phyloP scores from a whole-genome alignment of 2,113 vertebrate genomes.

The Suricata suricatta region DNA sequence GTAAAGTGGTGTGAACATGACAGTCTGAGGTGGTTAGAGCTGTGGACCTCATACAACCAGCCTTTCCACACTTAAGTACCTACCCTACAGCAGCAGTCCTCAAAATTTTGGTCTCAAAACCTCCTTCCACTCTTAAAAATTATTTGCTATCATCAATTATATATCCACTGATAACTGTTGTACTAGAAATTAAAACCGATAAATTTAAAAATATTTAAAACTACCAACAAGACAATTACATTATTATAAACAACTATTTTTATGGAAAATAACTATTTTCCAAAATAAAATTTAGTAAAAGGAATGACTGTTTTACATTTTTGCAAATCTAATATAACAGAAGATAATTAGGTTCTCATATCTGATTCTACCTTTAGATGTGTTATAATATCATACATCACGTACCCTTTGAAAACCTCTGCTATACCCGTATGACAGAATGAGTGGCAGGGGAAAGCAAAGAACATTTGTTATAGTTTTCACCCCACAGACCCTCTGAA shows the following conservation, averaged over 20 bases:
- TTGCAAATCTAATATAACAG: background rate
- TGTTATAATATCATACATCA: background rate
- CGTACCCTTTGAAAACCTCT: background rate
- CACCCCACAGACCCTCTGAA: background rate
- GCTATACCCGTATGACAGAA: background rate
- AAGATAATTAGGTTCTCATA: background rate
- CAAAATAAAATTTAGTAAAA: conserved; percentile 18
- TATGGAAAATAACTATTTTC: background rate
- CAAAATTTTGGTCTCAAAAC: background rate
- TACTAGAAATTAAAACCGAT: background rate
- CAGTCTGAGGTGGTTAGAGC: background rate
- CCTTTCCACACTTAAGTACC: accelerated
- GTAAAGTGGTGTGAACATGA: background rate
- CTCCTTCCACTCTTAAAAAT: background rate
- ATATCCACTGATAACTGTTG: background rate
- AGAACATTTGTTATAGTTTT: background rate
- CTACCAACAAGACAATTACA: background rate
- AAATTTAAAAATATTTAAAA: background rate
- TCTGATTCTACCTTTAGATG: background rate
- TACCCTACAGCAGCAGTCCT: background rate
- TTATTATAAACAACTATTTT: background rate
- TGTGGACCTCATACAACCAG: background rate
- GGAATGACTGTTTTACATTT: conserved; percentile 7
- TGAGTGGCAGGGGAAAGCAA: background rate
- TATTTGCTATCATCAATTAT: background rate